phyloP scores from a whole-genome alignment of 2,797 vertebrate genomes.

The Chiroxiphia lanceolata region DNA sequence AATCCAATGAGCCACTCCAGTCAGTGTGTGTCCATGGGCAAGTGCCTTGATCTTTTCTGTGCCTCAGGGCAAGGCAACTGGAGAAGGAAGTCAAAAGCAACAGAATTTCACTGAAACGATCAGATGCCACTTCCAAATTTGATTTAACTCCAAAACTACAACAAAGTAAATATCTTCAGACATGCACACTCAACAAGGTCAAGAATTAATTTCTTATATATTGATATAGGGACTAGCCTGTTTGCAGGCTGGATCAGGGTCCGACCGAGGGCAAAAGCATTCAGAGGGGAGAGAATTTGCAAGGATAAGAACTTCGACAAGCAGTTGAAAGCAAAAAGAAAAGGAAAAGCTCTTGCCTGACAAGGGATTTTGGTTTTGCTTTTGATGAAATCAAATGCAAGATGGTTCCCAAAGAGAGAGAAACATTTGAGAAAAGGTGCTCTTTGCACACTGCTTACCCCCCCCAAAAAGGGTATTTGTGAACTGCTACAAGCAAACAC shows the following conservation, averaged over 20 bases:
- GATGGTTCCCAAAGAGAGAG: not conserved
- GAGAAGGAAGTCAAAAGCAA: not conserved
- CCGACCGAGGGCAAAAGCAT: rapidly evolving
- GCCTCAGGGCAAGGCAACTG: slow-evolving; percentile 30
- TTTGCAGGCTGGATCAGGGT: not conserved
- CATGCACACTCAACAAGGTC: rapidly evolving
- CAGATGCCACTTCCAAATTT: not conserved
- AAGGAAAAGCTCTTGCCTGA: not conserved
- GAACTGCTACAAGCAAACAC: not conserved
- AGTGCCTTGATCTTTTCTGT: slow-evolving; percentile 3
- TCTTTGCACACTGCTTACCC: not conserved
- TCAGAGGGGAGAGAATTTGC: not conserved
- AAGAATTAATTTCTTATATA: not conserved
- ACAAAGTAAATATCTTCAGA: not conserved
- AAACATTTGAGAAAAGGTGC: not conserved
- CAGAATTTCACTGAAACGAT: not conserved
- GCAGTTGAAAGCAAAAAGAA: not conserved
- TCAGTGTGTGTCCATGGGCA: slow-evolving; percentile 35
- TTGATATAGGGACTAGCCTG: not conserved
- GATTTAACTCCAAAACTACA: not conserved
- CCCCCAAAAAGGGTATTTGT: not conserved
- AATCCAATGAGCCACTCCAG: not conserved
- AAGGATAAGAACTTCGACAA: not conserved
- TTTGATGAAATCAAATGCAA: not conserved
- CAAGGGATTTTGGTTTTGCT: not conserved